Evolutionary conservation across 2,797 vertebrate species (phyloP), one percentile per base, ranked within the genome.

Genomic region (Semotilus atromaculatus): DNA sequence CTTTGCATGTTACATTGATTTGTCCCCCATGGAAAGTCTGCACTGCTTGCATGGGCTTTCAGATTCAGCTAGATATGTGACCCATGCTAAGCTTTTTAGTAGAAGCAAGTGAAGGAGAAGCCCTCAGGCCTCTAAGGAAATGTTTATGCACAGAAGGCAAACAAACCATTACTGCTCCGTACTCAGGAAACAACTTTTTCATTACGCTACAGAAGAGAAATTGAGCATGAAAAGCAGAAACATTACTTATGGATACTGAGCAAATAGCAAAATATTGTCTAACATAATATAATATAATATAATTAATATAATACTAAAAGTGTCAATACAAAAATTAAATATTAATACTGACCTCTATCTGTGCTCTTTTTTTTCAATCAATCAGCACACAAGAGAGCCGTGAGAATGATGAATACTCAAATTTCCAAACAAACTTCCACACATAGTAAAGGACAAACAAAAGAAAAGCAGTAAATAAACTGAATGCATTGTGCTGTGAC

Each of bases 391-490:
- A 70, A 10, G 45, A 19, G 51, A 84, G 85, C 84, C 82, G 86
- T 88, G 86, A 86, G 66, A 48, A n/a, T n/a, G 79, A 84, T 18
- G 6, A 55, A 75, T 16, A 4, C 66, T 51, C n/a, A 71, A 9
- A 31, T 23, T 68, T 58, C 62, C n/a, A 75, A 51, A 86, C 23
- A 53, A 85, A 83, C 74, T 62, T 88, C 83, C 45, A 71, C 86
- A 87, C 87, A 77, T 79, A 88, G 68, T 84, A 62, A 80, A 71
- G 23, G 86, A 66, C 23, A 83, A 85, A 51, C 60, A 79, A 86
- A 23, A 85, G 55, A 77, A 66, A 31, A 34, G 53, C 67, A 71
- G 85, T 81, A 91, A 92, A 91, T 89, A 92, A 91, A 89, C 86
- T 85, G 60, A 87, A 18, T 13, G 31, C 23, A 81, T 91, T 93